Evolutionary conservation across 2,113 vertebrate species (phyloP).

Genomic region (Phylloscopus trochilus): DNA sequence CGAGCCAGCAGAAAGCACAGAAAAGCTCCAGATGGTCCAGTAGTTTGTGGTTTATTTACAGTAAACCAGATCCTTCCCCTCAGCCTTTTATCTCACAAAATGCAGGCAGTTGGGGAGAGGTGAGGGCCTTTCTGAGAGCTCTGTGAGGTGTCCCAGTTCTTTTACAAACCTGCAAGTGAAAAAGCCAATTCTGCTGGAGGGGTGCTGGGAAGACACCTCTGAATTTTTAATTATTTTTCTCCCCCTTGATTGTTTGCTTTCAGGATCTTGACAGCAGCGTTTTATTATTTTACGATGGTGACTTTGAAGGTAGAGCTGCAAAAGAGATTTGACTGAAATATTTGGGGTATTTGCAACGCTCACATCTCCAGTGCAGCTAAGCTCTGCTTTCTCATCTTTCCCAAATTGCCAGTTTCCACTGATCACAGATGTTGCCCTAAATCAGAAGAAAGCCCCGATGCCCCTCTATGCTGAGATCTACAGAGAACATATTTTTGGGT

Average conservation of each 20-base stretch:
- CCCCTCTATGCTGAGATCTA: background rate
- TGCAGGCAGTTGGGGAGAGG: background rate
- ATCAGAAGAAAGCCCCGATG: background rate
- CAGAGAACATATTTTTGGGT: background rate
- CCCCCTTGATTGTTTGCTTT: background rate
- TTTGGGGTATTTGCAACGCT: background rate
- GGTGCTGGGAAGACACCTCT: background rate
- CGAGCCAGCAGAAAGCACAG: background rate
- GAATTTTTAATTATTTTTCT: background rate
- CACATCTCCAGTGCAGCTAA: background rate
- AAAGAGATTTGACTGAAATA: conserved; percentile 26
- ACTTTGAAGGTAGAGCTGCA: conserved; percentile 24
- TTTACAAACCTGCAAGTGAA: background rate
- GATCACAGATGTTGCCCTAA: background rate
- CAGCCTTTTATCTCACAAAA: conserved; percentile 7
- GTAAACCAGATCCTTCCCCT: background rate
- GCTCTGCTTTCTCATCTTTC: background rate
- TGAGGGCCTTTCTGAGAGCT: background rate
- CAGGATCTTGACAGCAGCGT: background rate
- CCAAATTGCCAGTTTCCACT: background rate
- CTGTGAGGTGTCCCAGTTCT: background rate
- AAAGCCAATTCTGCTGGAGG: background rate
- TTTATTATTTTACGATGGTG: background rate
- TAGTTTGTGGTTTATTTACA: conserved; percentile 23
- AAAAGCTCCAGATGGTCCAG: conserved; percentile 39